Evolutionary conservation across 2,888 invertebrate species (phyloP), one percentile per base, ranked within the genome.

Genomic region (Cryptops parisi): DNA sequence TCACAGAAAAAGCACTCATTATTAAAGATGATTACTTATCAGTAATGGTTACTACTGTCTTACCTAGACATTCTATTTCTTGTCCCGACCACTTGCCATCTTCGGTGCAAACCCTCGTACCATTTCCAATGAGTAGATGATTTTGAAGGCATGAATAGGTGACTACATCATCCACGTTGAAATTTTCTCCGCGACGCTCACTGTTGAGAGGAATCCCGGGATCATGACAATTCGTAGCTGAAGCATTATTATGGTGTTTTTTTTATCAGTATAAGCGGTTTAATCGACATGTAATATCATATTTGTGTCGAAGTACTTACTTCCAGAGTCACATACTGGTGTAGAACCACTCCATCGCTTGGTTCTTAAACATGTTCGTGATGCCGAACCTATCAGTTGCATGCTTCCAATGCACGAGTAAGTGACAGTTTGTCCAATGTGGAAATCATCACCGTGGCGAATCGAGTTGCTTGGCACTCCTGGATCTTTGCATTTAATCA

Each of bases 271-370:
- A n/a, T n/a, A n/a, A n/a, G n/a, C n/a, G n/a, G 38, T 33, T 15
- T 33, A 33, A 33, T 33, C 9, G 9, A 12, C 15, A 33, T 33
- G 38, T 15, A 33, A 9, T 15, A 9, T 15, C 9, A 12, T 33
- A 12, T 12, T 15, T 33, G 38, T 33, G 15, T 15, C 9, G 15
- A 12, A n/a, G n/a, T n/a, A n/a, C 15, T 26, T 25, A 47, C 47
- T 33, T 47, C 27, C 27, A 25, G 15, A n/a, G 19, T 47, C 27
- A 19, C 47, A 47, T 15, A 19, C 27, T 19, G 47, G 26, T 3
- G 47, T 47, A 12, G 5, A 9, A 25, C 47, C 47, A 47, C 47
- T 47, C 47, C 47, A 47, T 2, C 47, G 47, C 15, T 33, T 33
- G 26, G 26, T 47, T 15, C 19, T 33, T 19, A 27, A 12, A 25